Evolutionary conservation across 1,140 invertebrate species (phyloP), one percentile per base, ranked within the genome.

Genomic region (Lucilia sericata): DNA sequence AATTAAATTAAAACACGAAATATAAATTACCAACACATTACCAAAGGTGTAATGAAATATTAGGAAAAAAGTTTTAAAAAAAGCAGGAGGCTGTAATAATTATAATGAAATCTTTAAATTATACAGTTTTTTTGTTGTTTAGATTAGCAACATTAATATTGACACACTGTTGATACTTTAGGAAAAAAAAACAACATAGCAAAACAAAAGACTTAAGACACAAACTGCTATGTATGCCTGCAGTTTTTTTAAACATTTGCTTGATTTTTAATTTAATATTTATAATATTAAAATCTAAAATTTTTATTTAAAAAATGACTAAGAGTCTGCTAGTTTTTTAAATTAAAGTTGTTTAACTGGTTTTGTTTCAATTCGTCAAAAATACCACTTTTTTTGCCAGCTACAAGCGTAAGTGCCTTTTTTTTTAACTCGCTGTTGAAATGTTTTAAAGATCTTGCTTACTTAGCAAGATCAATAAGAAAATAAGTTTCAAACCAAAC

Each of bases 171-270:
- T 42, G 7, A 42, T 12, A 55, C 34, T 7, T n/a, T 21, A 34
- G 9, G 0, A 76, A 42, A 76, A 76, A 34, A 76, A 76, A 76
- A 76, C n/a, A n/a, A n/a, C n/a, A n/a, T 21, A 34, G 9, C 14
- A 76, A 42, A 76, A 76, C 74, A 76, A 76, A 76, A 76, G 74
- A 76, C 74, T 76, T 76, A 42, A 42, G 34, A 76, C 34, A 42
- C 74, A 76, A 34, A 42, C 34, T 25, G 5, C 0, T 34, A 76
- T 76, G 34, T 42, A 76, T 42, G 25, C 25, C 3, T 30, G 25
- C 25, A 30, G 1, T 30, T 30, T 30, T 30, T 30, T 30, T 30
- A 30, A 30, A 30, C 25, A 30, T 30, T 30, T 30, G 25, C 25
- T 10, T n/a, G 17, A 51, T 12, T 55, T 55, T 17, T 55, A 13